Percentiles rank a stretch among this genome's conserved stretches.
Evolutionary conservation across 2,797 vertebrate species (phyloP).

Genomic region (Aselliscus stoliczkanus): DNA sequence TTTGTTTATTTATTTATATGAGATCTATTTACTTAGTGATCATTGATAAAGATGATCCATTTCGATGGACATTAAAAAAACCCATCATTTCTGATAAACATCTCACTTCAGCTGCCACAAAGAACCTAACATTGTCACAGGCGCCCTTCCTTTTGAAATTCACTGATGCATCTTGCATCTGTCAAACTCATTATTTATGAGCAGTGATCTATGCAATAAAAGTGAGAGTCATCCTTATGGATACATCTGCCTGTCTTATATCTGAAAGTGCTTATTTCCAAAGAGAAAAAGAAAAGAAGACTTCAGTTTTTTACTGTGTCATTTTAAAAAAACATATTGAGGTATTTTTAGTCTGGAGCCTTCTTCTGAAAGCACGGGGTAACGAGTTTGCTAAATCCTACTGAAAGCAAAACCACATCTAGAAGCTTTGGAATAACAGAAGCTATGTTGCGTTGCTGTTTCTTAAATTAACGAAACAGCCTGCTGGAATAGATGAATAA

Average conservation of each 20-base stretch:
- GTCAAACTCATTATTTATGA: constrained; percentile 26
- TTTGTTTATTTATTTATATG: not conserved
- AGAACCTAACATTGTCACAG: not conserved
- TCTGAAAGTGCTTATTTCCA: not conserved
- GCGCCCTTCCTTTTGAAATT: not conserved
- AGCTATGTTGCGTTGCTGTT: not conserved
- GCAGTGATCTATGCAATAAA: not conserved
- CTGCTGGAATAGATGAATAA: not conserved
- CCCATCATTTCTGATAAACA: not conserved
- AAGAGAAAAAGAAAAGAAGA: not conserved
- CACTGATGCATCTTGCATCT: not conserved
- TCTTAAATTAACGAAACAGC: not conserved
- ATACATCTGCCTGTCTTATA: not conserved
- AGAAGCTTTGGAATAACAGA: not conserved
- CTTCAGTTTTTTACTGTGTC: not conserved
- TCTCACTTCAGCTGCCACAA: not conserved
- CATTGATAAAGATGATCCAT: not conserved
- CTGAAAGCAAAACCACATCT: not conserved
- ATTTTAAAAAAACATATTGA: not conserved
- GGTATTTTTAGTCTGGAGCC: not conserved
- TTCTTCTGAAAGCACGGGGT: not conserved
- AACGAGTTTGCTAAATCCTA: not conserved
- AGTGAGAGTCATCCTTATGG: not conserved
- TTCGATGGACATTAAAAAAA: not conserved
- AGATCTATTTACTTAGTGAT: not conserved